Percentiles rank a stretch among this genome's conserved stretches.
phyloP scores from a whole-genome alignment of 2,888 invertebrate genomes.

The Slavum lentiscoides region DNA sequence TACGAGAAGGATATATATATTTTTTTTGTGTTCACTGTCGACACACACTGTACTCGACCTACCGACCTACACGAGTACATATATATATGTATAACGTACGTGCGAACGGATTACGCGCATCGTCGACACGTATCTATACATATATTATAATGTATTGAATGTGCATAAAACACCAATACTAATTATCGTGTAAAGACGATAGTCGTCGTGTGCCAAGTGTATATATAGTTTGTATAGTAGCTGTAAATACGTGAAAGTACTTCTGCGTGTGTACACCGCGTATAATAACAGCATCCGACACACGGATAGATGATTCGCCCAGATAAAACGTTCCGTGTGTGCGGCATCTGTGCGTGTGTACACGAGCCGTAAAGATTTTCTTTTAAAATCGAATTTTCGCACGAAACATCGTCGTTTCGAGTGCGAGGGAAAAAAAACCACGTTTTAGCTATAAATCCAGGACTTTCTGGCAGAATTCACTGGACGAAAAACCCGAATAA shows the following conservation, averaged over 20 bases:
- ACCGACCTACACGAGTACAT: no score
- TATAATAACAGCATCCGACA: no score
- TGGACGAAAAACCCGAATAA: no score
- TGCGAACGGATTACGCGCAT: neutral
- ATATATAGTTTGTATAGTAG: no score
- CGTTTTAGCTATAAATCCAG: no score
- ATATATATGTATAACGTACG: neutral
- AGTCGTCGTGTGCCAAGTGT: neutral
- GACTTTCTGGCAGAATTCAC: no score
- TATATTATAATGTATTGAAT: neutral
- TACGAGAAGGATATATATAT: no score
- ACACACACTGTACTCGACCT: neutral
- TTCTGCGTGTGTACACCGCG: neutral
- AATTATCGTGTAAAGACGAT: slow-evolving; percentile 18
- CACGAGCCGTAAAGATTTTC: no score
- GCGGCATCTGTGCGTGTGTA: neutral
- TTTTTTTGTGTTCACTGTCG: neutral
- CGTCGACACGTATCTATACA: neutral
- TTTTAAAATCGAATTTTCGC: no score
- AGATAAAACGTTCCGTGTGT: neutral
- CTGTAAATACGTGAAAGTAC: neutral
- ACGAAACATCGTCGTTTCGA: no score
- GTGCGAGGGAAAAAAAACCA: no score
- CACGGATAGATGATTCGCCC: slow-evolving; percentile 1
- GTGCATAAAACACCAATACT: neutral